Conservation (phyloP, 2,113 vertebrate species). For the Nibea albiflora region DNA sequence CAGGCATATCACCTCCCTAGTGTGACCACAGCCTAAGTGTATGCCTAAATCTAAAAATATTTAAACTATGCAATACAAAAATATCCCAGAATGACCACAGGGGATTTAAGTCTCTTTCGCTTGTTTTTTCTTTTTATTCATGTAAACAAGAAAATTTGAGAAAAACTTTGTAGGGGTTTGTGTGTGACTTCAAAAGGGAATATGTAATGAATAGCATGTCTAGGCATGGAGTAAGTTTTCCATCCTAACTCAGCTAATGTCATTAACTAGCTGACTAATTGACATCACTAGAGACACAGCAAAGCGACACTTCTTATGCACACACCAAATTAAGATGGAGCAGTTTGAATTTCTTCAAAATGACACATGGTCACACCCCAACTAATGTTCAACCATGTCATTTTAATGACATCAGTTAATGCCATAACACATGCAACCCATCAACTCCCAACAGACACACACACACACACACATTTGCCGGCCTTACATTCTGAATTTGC, state of each 20-base stretch:
- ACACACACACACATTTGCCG: neutral
- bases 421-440: neutral
- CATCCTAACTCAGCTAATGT: neutral
- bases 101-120: neutral
- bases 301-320: neutral
- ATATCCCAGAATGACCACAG: too few species aligned
- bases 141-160: neutral
- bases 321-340: neutral
- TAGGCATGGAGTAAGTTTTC: neutral
- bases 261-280: neutral
- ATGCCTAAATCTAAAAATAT: neutral
- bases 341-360: neutral
- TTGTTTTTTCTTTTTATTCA: neutral
- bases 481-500: neutral
- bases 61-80: neutral
- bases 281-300: neutral
- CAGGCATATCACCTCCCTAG: too few species aligned
- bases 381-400: neutral
- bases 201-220: neutral
- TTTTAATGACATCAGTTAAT: constrained; percentile 6
- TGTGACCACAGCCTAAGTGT: too few species aligned
- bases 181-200: neutral
- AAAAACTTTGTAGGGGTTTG: neutral
- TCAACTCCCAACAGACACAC: neutral
- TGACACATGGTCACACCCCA: constrained; percentile 4